Conservation (phyloP, 1,140 invertebrate genomes). For the Daktulosphaira vitifoliae region DNA sequence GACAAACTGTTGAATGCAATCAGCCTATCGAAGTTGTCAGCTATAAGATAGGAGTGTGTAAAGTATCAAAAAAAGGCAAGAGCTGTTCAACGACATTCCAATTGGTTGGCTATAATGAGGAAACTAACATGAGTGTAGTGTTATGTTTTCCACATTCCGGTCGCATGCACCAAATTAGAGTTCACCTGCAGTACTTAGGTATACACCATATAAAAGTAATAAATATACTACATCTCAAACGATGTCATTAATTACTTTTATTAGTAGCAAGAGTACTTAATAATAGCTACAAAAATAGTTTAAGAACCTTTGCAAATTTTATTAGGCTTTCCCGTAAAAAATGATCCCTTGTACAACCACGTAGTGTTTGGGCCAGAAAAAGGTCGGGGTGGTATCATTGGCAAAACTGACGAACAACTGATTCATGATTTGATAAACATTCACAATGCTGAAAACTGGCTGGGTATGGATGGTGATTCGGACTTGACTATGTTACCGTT, state of each 20-base stretch:
- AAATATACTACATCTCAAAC: no score
- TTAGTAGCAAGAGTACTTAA: no score
- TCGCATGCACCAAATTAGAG: constrained; percentile 95
- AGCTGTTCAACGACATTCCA: constrained; percentile 83
- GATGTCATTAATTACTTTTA: no score
- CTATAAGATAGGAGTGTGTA: constrained; percentile 91
- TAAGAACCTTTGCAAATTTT: no score
- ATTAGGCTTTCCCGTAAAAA: constrained; percentile 92
- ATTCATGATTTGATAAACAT: constrained; percentile 80
- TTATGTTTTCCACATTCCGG: constrained; percentile 88
- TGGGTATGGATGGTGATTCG: constrained; percentile 82
- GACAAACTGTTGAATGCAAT: constrained; percentile 69
- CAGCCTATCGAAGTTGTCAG: constrained; percentile 90
- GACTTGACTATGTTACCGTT: constrained; percentile 65
- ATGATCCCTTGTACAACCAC: constrained; percentile 93
- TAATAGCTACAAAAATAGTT: no score
- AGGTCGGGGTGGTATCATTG: constrained; percentile 84
- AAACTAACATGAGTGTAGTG: constrained; percentile 78
- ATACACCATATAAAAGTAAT: background rate
- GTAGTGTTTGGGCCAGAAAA: constrained; percentile 81
- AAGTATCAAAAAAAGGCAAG: constrained; percentile 82
- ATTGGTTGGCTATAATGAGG: constrained; percentile 70
- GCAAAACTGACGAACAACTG: constrained; percentile 83
- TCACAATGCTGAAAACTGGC: constrained; percentile 88
- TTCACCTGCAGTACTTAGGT: constrained; percentile 94